Percentiles rank a stretch among this genome's conserved stretches.
These are phyloP conservation scores for Piezodorus guildinii DNA, from an alignment of 1,140 invertebrate genomes.

Conservation along the genomic window DNA sequence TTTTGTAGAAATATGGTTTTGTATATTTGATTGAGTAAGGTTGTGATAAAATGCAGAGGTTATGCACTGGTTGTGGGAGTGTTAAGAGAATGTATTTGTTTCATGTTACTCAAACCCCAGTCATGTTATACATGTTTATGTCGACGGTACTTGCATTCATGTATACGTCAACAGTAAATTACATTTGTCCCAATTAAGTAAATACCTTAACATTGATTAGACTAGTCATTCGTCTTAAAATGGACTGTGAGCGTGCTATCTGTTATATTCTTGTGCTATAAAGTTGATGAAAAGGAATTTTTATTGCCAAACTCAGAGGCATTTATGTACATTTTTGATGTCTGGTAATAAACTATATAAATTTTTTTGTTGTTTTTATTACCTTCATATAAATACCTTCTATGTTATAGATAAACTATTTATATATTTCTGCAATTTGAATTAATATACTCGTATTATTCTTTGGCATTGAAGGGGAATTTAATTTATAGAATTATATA, in stretches of 20 bases:
- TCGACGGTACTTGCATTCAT: constrained; percentile 3
- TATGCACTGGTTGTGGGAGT: constrained; percentile 1
- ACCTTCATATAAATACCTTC: no score
- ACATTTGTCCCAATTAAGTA: neutral
- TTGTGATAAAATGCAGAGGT: constrained; percentile 8
- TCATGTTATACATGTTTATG: neutral
- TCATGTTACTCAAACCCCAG: neutral
- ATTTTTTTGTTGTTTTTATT: constrained; percentile 2
- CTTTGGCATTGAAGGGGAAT: no score
- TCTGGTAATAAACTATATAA: constrained; percentile 20
- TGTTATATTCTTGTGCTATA: constrained; percentile 2
- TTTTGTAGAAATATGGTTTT: constrained; percentile 14
- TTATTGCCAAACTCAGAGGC: constrained; percentile 20
- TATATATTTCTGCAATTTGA: no score
- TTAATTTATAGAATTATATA: no score
- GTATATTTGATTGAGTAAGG: constrained; percentile 15
- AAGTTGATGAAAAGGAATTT: constrained; percentile 9
- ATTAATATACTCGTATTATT: no score
- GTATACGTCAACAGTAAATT: neutral
- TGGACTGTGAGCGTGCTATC: constrained; percentile 2
- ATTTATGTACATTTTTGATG: constrained; percentile 22
- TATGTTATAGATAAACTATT: no score
- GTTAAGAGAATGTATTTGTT: no score
- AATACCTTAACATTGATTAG: constrained; percentile 17
- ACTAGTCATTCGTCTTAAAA: constrained; percentile 15